Conservation (phyloP, 2,888 invertebrate species). For the Tineola bisselliella region DNA sequence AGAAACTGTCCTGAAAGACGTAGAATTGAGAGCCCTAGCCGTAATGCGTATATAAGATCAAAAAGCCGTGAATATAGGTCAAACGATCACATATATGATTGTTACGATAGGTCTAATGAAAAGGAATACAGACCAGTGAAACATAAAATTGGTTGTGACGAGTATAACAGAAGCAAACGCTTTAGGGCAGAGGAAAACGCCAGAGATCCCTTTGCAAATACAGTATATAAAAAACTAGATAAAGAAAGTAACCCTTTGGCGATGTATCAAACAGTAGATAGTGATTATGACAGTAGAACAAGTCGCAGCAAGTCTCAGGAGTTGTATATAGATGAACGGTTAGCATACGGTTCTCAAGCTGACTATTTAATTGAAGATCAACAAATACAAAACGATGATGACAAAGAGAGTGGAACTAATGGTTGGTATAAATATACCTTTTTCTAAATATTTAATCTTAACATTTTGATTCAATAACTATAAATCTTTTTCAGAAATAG, state of each 20-base stretch:
- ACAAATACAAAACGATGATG: not conserved
- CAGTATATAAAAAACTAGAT: not conserved
- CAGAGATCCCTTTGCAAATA: not conserved
- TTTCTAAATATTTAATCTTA: too few species aligned
- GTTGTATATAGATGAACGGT: not conserved
- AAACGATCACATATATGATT: not conserved
- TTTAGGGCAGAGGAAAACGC: not conserved
- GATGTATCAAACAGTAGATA: not conserved
- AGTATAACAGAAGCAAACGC: not conserved
- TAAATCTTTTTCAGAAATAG: not conserved
- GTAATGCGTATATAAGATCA: slow-evolving; percentile 23
- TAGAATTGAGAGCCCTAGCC: slow-evolving; percentile 33
- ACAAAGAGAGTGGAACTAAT: not conserved
- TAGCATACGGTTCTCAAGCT: not conserved
- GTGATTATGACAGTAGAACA: not conserved
- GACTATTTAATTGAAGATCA: not conserved
- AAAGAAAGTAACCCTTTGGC: not conserved
- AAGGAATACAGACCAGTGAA: slow-evolving; percentile 15
- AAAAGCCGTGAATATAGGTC: slow-evolving; percentile 25
- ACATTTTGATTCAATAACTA: not conserved
- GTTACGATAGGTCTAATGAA: slow-evolving; percentile 12
- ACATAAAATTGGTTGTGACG: not conserved
- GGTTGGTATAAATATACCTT: too few species aligned
- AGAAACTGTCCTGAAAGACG: slow-evolving; percentile 26
- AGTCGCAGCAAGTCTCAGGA: not conserved